These are phyloP conservation scores for Cyrtodaria siliqua DNA, from an alignment of 2,888 invertebrate species.

Conservation along the genomic window DNA sequence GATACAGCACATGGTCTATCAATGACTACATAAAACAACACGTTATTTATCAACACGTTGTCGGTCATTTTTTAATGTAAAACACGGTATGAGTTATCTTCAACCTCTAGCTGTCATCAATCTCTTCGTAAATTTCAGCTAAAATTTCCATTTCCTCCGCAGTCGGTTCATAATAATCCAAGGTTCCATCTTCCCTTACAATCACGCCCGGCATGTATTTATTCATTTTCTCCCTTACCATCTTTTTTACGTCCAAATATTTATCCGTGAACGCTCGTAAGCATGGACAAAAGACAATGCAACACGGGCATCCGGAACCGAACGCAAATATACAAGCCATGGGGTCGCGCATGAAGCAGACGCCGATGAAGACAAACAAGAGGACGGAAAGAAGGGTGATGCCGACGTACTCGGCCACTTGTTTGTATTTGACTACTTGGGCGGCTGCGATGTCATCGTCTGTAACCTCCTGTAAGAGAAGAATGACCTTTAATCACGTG, in stretches of 20 bases:
- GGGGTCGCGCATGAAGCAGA: slow-evolving; percentile 73
- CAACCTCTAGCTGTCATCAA: slow-evolving; percentile 29
- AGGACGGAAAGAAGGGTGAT: slow-evolving; percentile 63
- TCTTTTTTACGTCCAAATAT: slow-evolving; percentile 50
- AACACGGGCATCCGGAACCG: slow-evolving; percentile 74
- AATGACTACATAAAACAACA: too few species aligned
- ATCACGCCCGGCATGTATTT: slow-evolving; percentile 74
- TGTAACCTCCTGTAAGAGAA: slow-evolving; percentile 63
- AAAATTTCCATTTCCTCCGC: slow-evolving; percentile 71
- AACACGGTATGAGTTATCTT: too few species aligned
- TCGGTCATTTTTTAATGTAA: too few species aligned
- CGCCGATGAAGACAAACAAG: slow-evolving; percentile 56
- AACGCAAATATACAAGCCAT: slow-evolving; percentile 70
- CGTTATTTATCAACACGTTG: too few species aligned
- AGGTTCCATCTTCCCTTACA: slow-evolving; percentile 66
- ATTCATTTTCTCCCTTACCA: slow-evolving; percentile 66
- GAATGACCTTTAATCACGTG: too few species aligned
- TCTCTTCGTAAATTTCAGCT: slow-evolving; percentile 66
- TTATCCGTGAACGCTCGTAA: slow-evolving; percentile 54
- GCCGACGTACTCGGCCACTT: slow-evolving; percentile 58
- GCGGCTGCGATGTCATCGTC: slow-evolving; percentile 62
- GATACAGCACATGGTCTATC: too few species aligned
- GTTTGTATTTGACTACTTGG: slow-evolving; percentile 39
- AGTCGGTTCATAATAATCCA: slow-evolving; percentile 68
- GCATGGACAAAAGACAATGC: slow-evolving; percentile 69